Conservation (phyloP, 2,888 invertebrate species). For the Xylocampa areola region DNA sequence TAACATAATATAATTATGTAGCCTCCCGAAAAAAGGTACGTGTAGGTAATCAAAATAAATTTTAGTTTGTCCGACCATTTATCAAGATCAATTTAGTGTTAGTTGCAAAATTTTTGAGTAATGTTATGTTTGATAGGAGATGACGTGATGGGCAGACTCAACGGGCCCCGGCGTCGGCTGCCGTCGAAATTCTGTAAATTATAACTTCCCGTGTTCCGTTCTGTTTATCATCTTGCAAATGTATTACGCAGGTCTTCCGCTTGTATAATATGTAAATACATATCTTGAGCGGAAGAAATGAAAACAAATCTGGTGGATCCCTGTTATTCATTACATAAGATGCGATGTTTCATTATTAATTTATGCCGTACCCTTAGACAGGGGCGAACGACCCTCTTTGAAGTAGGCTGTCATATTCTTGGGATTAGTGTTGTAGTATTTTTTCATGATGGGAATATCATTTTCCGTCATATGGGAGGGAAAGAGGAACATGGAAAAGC, state of each 20-base stretch:
- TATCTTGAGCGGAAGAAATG: constrained; percentile 76
- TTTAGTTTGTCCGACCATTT: constrained; percentile 37
- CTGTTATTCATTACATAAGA: constrained; percentile 66
- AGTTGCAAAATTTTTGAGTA: constrained; percentile 70
- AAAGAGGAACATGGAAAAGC: constrained; percentile 3
- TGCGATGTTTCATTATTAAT: constrained; percentile 65
- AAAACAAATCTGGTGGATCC: constrained; percentile 70
- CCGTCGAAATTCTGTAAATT: constrained; percentile 72
- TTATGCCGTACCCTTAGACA: constrained; percentile 56
- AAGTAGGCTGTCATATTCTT: constrained; percentile 46
- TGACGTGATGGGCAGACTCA: constrained; percentile 67
- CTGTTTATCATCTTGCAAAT: constrained; percentile 83
- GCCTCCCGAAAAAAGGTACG: not conserved
- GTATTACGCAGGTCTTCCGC: constrained; percentile 77
- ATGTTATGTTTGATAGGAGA: constrained; percentile 64
- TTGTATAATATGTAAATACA: constrained; percentile 80
- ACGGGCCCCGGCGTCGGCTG: constrained; percentile 54
- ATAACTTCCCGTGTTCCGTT: constrained; percentile 77
- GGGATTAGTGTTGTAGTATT: constrained; percentile 48
- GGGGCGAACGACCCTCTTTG: constrained; percentile 53
- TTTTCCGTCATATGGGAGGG: constrained; percentile 24
- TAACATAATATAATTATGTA: constrained; percentile 4
- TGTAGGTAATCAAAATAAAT: constrained; percentile 18
- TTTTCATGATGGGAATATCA: constrained; percentile 45
- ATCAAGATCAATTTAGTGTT: constrained; percentile 22